A percentile compares a stretch with the other conserved stretches of the same genome.
Evolutionary conservation across 1,140 invertebrate genomes (phyloP).

Genomic region (Drosophila insularis): DNA sequence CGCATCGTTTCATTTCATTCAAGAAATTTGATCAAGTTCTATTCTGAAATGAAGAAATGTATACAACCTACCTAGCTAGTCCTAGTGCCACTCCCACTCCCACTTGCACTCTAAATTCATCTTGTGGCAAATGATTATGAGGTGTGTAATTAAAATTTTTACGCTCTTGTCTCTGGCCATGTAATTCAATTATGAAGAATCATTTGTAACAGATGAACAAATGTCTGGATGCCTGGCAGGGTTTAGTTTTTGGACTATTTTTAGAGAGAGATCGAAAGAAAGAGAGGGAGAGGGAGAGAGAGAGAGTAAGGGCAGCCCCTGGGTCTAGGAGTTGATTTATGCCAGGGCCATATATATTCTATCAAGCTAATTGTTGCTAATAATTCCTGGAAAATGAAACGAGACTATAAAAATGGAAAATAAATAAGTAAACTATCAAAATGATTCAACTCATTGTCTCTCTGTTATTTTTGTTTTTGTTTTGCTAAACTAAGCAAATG

Average conservation of each 20-base stretch:
- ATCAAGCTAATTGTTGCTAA: conserved; percentile 24
- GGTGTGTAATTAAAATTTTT: conserved; percentile 82
- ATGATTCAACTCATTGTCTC: not conserved
- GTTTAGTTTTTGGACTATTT: conserved; percentile 60
- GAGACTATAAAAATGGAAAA: conserved; percentile 46
- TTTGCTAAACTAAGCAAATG: conserved; percentile 31
- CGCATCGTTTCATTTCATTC: conserved; percentile 55
- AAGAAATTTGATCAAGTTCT: conserved; percentile 63
- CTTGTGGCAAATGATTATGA: conserved; percentile 72
- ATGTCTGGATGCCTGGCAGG: conserved; percentile 52
- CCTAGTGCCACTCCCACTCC: conserved; percentile 21
- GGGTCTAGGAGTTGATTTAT: conserved; percentile 29
- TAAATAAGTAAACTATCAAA: conserved; percentile 14
- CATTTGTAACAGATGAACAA: conserved; percentile 67
- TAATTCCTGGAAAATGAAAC: conserved; percentile 48
- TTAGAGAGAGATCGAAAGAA: conserved; percentile 26
- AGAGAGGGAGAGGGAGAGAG: not conserved
- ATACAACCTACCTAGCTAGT: not conserved
- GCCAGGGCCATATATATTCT: not conserved
- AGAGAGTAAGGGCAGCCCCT: conserved; percentile 22
- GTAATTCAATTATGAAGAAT: conserved; percentile 81
- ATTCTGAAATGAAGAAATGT: not conserved
- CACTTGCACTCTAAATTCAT: conserved; percentile 35
- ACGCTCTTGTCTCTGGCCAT: conserved; percentile 70
- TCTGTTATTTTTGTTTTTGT: conserved; percentile 30